Evolutionary conservation across 2,888 invertebrate genomes (phyloP).

Genomic region (Chelonus formosanus): DNA sequence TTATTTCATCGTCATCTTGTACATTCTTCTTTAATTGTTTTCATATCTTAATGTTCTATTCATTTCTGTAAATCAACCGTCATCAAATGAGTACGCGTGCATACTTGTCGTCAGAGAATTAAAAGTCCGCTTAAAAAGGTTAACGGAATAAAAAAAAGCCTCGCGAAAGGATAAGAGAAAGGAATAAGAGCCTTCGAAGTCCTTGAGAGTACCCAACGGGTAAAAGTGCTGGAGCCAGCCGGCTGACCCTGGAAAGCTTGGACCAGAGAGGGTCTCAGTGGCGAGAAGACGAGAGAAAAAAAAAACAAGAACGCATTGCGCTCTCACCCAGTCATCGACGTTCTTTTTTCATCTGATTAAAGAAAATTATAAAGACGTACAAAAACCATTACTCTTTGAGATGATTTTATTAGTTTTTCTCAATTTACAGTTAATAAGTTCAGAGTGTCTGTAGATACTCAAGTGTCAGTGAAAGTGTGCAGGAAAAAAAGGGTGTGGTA

Average conservation of each 20-base stretch:
- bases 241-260: conserved; percentile 61
- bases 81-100: conserved; percentile 14
- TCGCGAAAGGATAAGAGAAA: conserved; percentile 65
- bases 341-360: not conserved
- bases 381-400: no score
- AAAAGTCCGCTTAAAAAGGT: conserved; percentile 61
- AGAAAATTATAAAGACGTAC: not conserved
- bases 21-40: conserved; percentile 10
- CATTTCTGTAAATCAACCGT: not conserved
- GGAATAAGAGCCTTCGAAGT: conserved; percentile 63
- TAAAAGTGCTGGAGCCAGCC: conserved; percentile 63
- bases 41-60: not conserved
- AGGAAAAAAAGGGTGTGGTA: no score
- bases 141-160: conserved; percentile 59
- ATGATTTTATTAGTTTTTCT: no score
- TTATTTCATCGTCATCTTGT: conserved; percentile 24
- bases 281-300: conserved; percentile 29
- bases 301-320: conserved; percentile 3
- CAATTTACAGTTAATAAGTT: no score
- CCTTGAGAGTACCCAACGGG: conserved; percentile 62
- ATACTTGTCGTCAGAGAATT: conserved; percentile 45
- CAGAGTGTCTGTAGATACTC: no score
- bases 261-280: conserved; percentile 37
- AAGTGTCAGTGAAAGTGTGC: no score
- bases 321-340: no score